phyloP scores from a whole-genome alignment of 2,797 vertebrate species.

The Carcharodon carcharias region DNA sequence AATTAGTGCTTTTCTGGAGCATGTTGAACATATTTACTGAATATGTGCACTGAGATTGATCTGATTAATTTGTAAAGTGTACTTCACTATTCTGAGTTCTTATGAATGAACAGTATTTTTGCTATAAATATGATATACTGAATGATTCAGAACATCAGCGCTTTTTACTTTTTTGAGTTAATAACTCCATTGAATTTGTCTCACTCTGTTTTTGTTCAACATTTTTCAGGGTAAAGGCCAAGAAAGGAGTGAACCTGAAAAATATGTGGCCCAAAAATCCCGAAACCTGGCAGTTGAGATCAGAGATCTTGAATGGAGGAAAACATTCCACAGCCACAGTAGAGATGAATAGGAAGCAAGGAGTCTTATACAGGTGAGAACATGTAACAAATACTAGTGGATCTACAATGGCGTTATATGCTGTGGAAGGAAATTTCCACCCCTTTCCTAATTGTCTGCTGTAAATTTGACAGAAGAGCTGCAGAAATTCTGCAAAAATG shows the following conservation, averaged over 20 bases:
- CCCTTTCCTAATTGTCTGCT: neutral
- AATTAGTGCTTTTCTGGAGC: neutral
- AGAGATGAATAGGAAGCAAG: conserved; percentile 73
- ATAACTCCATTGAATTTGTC: neutral
- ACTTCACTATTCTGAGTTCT: neutral
- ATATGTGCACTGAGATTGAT: neutral
- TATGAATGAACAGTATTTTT: neutral
- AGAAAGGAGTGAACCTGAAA: conserved; percentile 91
- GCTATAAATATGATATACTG: neutral
- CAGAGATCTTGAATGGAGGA: conserved; percentile 80
- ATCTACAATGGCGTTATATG: neutral
- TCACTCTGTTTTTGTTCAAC: neutral
- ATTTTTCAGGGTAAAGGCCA: conserved; percentile 84
- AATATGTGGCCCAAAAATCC: conserved; percentile 76
- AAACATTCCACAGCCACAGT: conserved; percentile 94
- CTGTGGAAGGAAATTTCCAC: neutral
- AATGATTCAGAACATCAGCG: neutral
- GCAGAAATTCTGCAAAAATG: neutral
- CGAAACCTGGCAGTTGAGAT: conserved; percentile 82
- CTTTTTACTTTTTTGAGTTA: neutral
- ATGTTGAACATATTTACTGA: neutral
- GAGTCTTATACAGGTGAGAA: conserved; percentile 65
- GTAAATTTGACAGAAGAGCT: neutral
- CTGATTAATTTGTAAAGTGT: neutral
- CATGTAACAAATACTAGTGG: neutral